phyloP scores from a whole-genome alignment of 2,888 invertebrate species.

The Schizaphis graminum region DNA sequence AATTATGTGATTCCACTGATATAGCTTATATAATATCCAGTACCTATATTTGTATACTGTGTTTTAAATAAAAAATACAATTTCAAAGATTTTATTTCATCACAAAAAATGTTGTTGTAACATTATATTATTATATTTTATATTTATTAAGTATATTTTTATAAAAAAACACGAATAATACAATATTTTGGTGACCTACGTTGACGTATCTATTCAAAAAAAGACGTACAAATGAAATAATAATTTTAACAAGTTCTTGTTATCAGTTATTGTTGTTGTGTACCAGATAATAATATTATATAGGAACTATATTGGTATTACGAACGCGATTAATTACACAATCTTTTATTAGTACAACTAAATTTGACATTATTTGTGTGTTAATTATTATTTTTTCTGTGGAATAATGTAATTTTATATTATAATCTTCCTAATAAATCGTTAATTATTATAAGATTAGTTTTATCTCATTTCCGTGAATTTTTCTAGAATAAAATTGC shows the following conservation, averaged over 20 bases:
- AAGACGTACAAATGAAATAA: background rate
- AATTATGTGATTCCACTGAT: background rate
- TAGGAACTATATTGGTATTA: background rate
- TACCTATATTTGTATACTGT: background rate
- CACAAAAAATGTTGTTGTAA: background rate
- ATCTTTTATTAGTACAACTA: background rate
- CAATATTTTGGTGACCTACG: background rate
- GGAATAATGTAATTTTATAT: background rate
- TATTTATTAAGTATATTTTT: background rate
- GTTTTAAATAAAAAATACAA: background rate
- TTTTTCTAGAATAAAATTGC: slow-evolving; percentile 3
- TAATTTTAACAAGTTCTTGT: background rate
- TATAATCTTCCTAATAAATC: slow-evolving; percentile 6
- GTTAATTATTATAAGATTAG: background rate
- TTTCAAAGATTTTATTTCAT: background rate
- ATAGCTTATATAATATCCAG: background rate
- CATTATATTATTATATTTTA: background rate
- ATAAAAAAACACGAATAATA: background rate
- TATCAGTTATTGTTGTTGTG: background rate
- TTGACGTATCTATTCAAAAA: background rate
- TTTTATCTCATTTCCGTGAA: slow-evolving; percentile 31
- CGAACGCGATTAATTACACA: background rate
- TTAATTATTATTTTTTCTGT: background rate
- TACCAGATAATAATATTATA: background rate
- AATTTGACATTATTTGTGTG: background rate